Conservation (phyloP, 2,113 vertebrate species). For the Chelonoidis abingdonii region DNA sequence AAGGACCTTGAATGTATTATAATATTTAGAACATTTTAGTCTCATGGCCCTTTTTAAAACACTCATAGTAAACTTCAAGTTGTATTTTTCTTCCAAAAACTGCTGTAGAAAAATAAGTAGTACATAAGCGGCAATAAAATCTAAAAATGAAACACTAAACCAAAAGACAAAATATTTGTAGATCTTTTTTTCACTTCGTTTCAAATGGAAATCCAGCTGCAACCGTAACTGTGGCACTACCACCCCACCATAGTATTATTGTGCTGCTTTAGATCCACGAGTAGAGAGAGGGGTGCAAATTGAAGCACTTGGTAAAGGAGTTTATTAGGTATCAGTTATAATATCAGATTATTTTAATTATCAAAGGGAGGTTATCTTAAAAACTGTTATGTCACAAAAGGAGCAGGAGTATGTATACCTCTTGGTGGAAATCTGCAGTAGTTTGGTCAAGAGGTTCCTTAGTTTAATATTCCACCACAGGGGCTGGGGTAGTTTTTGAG, state of each 20-base stretch:
- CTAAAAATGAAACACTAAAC: background rate
- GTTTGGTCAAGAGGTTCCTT: background rate
- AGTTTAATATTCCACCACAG: background rate
- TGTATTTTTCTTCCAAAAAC: background rate
- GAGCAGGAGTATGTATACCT: background rate
- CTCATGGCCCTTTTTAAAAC: background rate
- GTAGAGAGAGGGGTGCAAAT: background rate
- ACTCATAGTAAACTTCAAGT: background rate
- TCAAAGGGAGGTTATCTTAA: background rate
- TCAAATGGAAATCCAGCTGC: background rate
- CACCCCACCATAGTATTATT: background rate
- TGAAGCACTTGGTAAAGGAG: background rate
- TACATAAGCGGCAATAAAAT: background rate
- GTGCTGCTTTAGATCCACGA: background rate
- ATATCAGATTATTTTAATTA: background rate
- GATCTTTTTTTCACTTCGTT: background rate
- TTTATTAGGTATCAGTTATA: background rate
- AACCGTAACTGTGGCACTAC: background rate
- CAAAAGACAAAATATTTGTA: background rate
- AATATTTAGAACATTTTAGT: background rate
- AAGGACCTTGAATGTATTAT: background rate
- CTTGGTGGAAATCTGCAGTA: background rate
- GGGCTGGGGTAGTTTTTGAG: background rate
- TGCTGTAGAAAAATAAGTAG: background rate
- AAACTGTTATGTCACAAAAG: background rate